A percentile compares a stretch with the other conserved stretches of the same genome.
These are phyloP conservation scores for Volucella zonaria DNA, from an alignment of 2,888 invertebrate genomes.

Conservation along the genomic window DNA sequence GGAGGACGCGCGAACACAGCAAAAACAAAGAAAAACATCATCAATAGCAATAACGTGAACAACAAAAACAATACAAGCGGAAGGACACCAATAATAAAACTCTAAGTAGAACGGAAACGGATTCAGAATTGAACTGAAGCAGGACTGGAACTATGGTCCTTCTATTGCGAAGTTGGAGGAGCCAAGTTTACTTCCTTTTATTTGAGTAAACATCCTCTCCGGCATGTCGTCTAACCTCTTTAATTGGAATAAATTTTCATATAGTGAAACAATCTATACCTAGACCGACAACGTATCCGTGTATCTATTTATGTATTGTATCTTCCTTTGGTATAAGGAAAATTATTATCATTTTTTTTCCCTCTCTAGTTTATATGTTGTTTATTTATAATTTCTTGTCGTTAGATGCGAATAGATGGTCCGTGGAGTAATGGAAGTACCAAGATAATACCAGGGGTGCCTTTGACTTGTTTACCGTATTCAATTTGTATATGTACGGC, in stretches of 20 bases:
- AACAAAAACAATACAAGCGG: constrained; percentile 71
- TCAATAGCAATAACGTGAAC: constrained; percentile 56
- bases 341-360: constrained; percentile 57
- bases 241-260: constrained; percentile 73
- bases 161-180: constrained; percentile 1
- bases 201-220: constrained; percentile 65
- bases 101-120: constrained; percentile 10
- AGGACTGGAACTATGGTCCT: too few relatives aligned
- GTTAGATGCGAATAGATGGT: constrained; percentile 18
- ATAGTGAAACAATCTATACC: constrained; percentile 9
- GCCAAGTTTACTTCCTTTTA: constrained; percentile 46
- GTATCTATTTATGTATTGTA: constrained; percentile 31
- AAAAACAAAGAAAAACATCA: constrained; percentile 46
- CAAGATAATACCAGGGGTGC: not conserved
- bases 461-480: not conserved
- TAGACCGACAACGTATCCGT: constrained; percentile 22
- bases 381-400: constrained; percentile 70
- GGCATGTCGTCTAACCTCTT: constrained; percentile 68
- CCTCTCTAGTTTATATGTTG: constrained; percentile 63
- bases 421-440: constrained; percentile 9
- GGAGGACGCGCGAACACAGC: not conserved
- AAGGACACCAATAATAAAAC: constrained; percentile 68
- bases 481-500: not conserved
- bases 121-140: constrained; percentile 19
- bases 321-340: constrained; percentile 14